These are phyloP conservation scores for Ichneumon xanthorius DNA, from an alignment of 2,888 invertebrate species.

Conservation along the genomic window DNA sequence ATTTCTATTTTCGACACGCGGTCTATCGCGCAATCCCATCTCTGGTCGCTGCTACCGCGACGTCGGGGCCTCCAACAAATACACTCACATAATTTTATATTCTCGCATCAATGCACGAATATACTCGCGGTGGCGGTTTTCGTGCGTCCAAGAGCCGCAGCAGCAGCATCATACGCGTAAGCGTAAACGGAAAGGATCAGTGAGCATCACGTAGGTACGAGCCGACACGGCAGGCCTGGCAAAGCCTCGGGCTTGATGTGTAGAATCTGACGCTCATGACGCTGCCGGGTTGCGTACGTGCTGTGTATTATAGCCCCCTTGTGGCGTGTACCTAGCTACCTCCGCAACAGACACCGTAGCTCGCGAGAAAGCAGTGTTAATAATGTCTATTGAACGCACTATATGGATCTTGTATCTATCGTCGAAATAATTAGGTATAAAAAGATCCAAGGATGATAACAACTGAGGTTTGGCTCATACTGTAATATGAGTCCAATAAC, in stretches of 20 bases:
- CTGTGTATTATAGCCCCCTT: slow-evolving; percentile 47
- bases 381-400: slow-evolving; percentile 24
- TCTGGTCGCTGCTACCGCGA: slow-evolving; percentile 79
- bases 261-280: slow-evolving; percentile 60
- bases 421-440: not conserved
- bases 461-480: not conserved
- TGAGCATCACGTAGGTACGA: slow-evolving; percentile 58
- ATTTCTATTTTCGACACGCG: slow-evolving; percentile 85
- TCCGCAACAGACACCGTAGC: slow-evolving; percentile 25
- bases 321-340: slow-evolving; percentile 16
- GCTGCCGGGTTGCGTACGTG: slow-evolving; percentile 61
- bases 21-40: slow-evolving; percentile 84
- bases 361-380: slow-evolving; percentile 21
- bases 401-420: slow-evolving; percentile 16
- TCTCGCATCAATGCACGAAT: slow-evolving; percentile 57
- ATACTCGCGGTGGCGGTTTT: not conserved
- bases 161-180: slow-evolving; percentile 50
- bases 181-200: slow-evolving; percentile 60
- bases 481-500: not conserved
- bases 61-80: slow-evolving; percentile 58
- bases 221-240: slow-evolving; percentile 57
- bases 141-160: slow-evolving; percentile 14
- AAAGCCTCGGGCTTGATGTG: slow-evolving; percentile 63
- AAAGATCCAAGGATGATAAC: not conserved
- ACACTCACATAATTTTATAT: slow-evolving; percentile 31